A percentile compares a stretch with the other conserved stretches of the same genome.
Conservation (phyloP, 2,797 vertebrate genomes). For the Lagodon rhomboides region DNA sequence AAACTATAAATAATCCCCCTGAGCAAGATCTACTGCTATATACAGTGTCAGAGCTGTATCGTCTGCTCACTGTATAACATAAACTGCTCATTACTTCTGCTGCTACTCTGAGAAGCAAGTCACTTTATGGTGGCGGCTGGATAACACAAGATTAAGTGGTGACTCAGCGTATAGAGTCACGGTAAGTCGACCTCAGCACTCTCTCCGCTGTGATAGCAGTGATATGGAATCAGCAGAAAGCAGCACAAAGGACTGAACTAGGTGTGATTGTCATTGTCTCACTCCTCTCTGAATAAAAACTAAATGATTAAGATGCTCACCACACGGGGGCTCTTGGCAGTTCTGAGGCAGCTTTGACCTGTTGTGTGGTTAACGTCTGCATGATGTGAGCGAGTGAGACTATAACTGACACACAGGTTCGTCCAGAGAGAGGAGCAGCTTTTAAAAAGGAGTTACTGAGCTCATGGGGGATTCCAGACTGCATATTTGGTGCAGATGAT, state of each 20-base stretch:
- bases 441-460: not conserved
- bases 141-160: not conserved
- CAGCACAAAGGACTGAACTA: not conserved
- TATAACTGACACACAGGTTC: not conserved
- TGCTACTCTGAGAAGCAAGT: not conserved
- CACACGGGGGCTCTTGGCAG: not conserved
- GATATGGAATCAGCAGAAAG: not conserved
- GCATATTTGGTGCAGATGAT: not conserved
- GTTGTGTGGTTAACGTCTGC: not conserved
- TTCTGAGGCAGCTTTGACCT: too few relatives aligned
- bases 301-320: not conserved
- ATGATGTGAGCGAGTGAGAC: not conserved
- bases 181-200: too few relatives aligned
- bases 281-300: not conserved
- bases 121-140: not conserved
- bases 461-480: not conserved
- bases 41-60: not conserved
- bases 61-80: not conserved
- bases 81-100: not conserved
- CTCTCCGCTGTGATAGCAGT: too few relatives aligned
- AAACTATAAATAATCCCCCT: conserved; percentile 18
- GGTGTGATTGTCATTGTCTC: not conserved
- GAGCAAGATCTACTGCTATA: not conserved
- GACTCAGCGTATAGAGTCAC: not conserved
- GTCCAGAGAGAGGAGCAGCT: not conserved